Percentiles rank a stretch among this genome's conserved stretches.
phyloP scores from a whole-genome alignment of 2,888 invertebrate genomes.

The Dryomyza anilis region DNA sequence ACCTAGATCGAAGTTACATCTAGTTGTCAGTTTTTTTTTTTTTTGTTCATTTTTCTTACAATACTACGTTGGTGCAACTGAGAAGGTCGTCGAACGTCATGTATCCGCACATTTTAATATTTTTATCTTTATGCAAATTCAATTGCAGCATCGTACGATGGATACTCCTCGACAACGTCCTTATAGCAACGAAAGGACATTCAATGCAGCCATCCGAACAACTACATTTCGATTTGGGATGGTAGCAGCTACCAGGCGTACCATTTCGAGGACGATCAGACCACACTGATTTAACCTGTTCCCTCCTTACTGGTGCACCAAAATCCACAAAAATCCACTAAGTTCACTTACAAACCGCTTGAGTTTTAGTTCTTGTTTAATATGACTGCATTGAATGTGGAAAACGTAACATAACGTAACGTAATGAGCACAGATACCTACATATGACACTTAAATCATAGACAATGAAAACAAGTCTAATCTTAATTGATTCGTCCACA shows the following conservation, averaged over 20 bases:
- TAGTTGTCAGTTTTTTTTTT: too few relatives aligned
- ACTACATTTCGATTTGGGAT: slow-evolving; percentile 45
- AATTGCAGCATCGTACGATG: slow-evolving; percentile 59
- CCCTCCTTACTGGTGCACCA: too few relatives aligned
- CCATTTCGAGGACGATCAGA: slow-evolving; percentile 43
- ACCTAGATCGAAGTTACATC: too few relatives aligned
- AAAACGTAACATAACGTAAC: too few relatives aligned
- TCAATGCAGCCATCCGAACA: slow-evolving; percentile 43
- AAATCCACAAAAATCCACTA: too few relatives aligned
- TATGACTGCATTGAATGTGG: slow-evolving; percentile 40
- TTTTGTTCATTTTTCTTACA: neutral
- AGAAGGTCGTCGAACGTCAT: neutral
- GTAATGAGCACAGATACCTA: slow-evolving; percentile 1
- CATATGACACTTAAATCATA: slow-evolving; percentile 1
- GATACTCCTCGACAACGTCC: slow-evolving; percentile 74
- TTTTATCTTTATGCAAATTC: slow-evolving; percentile 24
- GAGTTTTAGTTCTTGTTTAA: slow-evolving; percentile 1
- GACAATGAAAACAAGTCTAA: slow-evolving; percentile 5
- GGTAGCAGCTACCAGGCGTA: slow-evolving; percentile 43
- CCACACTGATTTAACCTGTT: slow-evolving; percentile 39
- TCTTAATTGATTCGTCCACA: slow-evolving; percentile 19
- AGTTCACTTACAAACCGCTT: neutral
- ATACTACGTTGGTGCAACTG: neutral
- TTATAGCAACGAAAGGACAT: slow-evolving; percentile 63
- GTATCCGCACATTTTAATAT: neutral